Evolutionary conservation across 2,888 invertebrate genomes (phyloP).

Genomic region (Ligdia adustata): DNA sequence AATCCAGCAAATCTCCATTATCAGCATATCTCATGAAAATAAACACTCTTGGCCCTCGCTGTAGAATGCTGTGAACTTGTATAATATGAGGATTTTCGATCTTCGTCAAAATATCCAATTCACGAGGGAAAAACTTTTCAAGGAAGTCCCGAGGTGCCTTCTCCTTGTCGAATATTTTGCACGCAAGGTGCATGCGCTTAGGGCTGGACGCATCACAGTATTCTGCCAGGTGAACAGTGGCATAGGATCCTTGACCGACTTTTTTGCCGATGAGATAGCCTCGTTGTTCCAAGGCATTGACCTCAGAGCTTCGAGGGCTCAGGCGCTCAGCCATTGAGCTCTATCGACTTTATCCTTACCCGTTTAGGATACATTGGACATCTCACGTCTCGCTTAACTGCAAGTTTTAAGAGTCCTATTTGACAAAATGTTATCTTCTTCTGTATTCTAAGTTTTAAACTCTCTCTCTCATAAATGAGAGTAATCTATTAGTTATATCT

Average conservation of each 20-base stretch:
- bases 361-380: conserved; percentile 84
- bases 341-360: conserved; percentile 81
- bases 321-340: conserved; percentile 88
- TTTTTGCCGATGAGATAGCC: conserved; percentile 93
- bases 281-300: conserved; percentile 92
- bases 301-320: conserved; percentile 92
- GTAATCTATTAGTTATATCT: conserved; percentile 54
- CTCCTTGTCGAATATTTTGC: conserved; percentile 96
- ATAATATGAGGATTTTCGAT: conserved; percentile 96
- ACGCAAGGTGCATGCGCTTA: conserved; percentile 90
- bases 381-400: conserved; percentile 71
- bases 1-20: conserved; percentile 94
- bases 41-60: conserved; percentile 92
- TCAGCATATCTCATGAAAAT: conserved; percentile 97
- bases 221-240: conserved; percentile 94
- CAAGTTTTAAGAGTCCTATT: conserved; percentile 68
- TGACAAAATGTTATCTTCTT: conserved; percentile 71
- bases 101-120: conserved; percentile 94
- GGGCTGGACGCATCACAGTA: conserved; percentile 89
- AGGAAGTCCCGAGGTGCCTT: conserved; percentile 95
- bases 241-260: conserved; percentile 96
- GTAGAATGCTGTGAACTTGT: conserved; percentile 93
- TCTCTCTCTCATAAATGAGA: conserved; percentile 77
- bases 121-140: conserved; percentile 96
- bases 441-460: conserved; percentile 61